These are phyloP conservation scores for Pseudotriccus pelzelni DNA, from an alignment of 2,797 vertebrate species.

Conservation along the genomic window DNA sequence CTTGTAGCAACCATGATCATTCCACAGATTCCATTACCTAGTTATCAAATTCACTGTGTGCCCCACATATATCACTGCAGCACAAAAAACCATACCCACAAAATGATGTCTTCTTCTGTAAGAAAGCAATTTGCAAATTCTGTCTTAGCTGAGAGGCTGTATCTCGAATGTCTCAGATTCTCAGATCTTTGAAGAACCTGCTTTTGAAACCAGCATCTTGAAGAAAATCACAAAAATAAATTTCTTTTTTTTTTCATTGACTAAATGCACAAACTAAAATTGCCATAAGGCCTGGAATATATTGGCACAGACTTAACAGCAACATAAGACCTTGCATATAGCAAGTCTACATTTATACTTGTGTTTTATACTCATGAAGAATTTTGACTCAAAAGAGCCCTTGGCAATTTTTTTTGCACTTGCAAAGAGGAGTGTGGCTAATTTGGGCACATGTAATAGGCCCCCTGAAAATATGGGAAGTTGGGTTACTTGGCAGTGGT, in stretches of 20 bases:
- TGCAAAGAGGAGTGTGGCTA: neutral
- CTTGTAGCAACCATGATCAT: neutral
- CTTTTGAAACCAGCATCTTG: neutral
- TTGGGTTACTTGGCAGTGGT: neutral
- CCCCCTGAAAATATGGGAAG: neutral
- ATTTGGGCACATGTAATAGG: neutral
- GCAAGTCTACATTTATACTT: neutral
- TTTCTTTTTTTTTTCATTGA: neutral
- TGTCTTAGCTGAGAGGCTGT: neutral
- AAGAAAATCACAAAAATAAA: neutral
- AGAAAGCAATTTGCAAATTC: neutral
- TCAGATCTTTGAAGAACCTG: neutral
- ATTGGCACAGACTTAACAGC: neutral
- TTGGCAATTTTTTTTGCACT: neutral
- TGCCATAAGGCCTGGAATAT: neutral
- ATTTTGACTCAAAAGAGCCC: neutral
- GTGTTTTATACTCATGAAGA: neutral
- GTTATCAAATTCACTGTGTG: neutral
- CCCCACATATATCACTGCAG: neutral
- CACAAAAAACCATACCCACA: neutral
- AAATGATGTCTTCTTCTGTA: neutral
- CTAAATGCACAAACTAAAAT: neutral
- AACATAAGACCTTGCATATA: neutral
- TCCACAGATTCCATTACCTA: neutral
- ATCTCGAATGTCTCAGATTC: neutral